phyloP scores from a whole-genome alignment of 2,888 invertebrate species.

The Cheilosia vernalis region DNA sequence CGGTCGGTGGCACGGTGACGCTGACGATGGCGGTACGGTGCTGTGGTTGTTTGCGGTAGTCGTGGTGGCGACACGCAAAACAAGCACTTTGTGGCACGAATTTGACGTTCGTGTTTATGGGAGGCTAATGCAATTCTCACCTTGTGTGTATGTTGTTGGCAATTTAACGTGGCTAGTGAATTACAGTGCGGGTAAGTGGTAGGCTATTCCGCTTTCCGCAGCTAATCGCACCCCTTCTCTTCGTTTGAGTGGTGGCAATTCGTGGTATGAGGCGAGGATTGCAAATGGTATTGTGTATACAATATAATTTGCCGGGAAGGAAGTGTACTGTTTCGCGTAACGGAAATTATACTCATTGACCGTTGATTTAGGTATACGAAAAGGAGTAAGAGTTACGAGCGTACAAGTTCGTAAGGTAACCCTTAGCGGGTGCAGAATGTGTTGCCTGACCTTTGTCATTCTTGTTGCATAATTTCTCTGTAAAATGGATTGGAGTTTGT shows the following conservation, averaged over 20 bases:
- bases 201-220: conserved; percentile 43
- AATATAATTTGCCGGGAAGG: conserved; percentile 47
- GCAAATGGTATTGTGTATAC: conserved; percentile 43
- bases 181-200: conserved; percentile 51
- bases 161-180: conserved; percentile 56
- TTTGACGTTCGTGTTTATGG: conserved; percentile 74
- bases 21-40: conserved; percentile 1
- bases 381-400: conserved; percentile 32
- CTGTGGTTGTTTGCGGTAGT: conserved; percentile 62
- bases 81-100: conserved; percentile 74
- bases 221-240: conserved; percentile 33
- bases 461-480: conserved; percentile 48
- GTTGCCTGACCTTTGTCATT: conserved; percentile 56
- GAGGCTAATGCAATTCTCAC: conserved; percentile 74
- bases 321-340: conserved; percentile 43
- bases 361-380: conserved; percentile 53
- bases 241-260: conserved; percentile 14
- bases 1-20: conserved; percentile 16
- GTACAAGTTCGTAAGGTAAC: conserved; percentile 23
- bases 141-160: conserved; percentile 69
- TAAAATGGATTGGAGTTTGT: conserved; percentile 20
- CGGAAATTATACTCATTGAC: conserved; percentile 59
- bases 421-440: conserved; percentile 38
- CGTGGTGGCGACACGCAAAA: conserved; percentile 73
- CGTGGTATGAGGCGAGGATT: conserved; percentile 20